Conservation (phyloP, 30 jellyfish, hydroid and myxozoan genomes). For the Rhopilema esculentum region DNA sequence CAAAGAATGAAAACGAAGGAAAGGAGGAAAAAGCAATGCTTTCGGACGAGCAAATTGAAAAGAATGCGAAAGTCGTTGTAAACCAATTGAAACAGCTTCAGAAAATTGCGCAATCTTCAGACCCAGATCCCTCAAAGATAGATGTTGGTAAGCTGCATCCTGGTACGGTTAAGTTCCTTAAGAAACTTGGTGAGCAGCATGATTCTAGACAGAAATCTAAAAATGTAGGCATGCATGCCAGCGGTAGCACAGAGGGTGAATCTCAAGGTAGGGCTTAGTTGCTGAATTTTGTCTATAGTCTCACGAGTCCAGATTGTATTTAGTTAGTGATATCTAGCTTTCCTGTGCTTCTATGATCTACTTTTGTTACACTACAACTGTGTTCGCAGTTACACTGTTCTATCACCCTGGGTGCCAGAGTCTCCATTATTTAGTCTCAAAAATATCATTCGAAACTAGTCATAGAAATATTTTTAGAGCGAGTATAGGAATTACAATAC, state of each 20-base stretch:
- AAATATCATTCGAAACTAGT: too few species aligned
- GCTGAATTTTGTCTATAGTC: too few species aligned
- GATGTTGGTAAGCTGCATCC: constrained; percentile 95
- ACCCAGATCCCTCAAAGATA: constrained; percentile 94
- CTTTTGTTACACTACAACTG: too few species aligned
- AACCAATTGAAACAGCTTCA: constrained; percentile 89
- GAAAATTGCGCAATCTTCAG: constrained; percentile 89
- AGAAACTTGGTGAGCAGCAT: constrained; percentile 94
- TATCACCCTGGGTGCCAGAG: too few species aligned
- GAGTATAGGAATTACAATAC: too few species aligned
- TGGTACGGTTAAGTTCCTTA: constrained; percentile 89
- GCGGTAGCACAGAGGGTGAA: neutral
- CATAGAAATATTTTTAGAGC: too few species aligned
- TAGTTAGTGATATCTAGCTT: too few species aligned
- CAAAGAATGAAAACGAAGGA: neutral
- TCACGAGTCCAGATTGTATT: too few species aligned
- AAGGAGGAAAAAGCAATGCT: constrained; percentile 26
- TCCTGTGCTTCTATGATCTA: too few species aligned
- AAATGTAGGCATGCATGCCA: constrained; percentile 3
- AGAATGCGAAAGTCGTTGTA: constrained; percentile 85
- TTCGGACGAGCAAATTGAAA: constrained; percentile 87
- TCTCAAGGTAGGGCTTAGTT: too few species aligned
- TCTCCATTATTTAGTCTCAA: too few species aligned
- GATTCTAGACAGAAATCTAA: constrained; percentile 43
- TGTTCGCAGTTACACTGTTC: too few species aligned